These are phyloP conservation scores for Capromys pilorides DNA, from an alignment of 2,797 vertebrate species.

Conservation along the genomic window DNA sequence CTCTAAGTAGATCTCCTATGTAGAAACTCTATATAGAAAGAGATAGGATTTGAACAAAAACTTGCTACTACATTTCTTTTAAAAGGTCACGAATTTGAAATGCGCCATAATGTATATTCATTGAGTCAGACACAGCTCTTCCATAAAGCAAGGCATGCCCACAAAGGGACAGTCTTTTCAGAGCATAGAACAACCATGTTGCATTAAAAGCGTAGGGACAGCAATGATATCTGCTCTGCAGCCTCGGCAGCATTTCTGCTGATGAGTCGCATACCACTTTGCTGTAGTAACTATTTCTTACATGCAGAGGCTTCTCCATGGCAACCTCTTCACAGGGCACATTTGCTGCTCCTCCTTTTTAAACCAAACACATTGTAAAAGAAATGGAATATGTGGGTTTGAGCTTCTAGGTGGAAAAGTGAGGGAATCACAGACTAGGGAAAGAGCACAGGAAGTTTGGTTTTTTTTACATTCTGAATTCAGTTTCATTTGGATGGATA, in stretches of 20 bases:
- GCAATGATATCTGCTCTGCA: not conserved
- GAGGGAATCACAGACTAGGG: not conserved
- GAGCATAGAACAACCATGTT: not conserved
- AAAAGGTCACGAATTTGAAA: not conserved
- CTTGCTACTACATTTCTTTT: not conserved
- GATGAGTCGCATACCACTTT: slow-evolving; percentile 78
- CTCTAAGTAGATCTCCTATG: not conserved
- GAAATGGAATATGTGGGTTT: slow-evolving; percentile 46
- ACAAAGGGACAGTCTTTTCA: not conserved
- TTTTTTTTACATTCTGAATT: slow-evolving; percentile 24
- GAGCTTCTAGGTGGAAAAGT: slow-evolving; percentile 44
- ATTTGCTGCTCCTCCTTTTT: slow-evolving; percentile 78
- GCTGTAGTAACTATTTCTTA: slow-evolving; percentile 82
- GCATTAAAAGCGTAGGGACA: not conserved
- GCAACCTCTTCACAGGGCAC: slow-evolving; percentile 81
- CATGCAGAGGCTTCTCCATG: slow-evolving; percentile 82
- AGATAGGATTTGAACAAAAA: not conserved
- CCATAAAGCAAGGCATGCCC: not conserved
- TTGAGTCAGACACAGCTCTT: not conserved
- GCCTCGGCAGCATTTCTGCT: slow-evolving; percentile 71
- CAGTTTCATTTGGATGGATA: not conserved
- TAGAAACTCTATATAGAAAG: not conserved
- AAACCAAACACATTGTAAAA: slow-evolving; percentile 68
- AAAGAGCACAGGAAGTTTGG: not conserved
- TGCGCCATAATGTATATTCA: not conserved